A percentile compares a stretch with the other conserved stretches of the same genome.
phyloP scores from a whole-genome alignment of 2,113 vertebrate genomes.

The Xerus inauris region DNA sequence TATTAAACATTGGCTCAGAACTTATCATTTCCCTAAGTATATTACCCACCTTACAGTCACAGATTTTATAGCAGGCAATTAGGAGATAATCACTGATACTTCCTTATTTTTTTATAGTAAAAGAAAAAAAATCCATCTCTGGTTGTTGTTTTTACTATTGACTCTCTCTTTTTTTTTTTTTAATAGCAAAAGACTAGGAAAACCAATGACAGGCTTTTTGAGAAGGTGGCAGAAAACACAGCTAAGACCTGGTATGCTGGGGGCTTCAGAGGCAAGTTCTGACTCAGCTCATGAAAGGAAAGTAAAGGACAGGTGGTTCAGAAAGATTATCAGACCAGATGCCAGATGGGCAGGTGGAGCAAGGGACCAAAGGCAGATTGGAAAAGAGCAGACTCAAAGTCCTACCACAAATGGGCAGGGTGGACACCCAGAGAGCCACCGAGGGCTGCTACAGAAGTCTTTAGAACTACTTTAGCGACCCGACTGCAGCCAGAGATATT shows the following conservation, averaged over 20 bases:
- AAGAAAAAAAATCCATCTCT: background rate
- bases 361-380: background rate
- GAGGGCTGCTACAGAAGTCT: background rate
- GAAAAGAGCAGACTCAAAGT: background rate
- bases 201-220: background rate
- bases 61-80: constrained; percentile 42
- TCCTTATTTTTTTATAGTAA: constrained; percentile 9
- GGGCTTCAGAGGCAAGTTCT: background rate
- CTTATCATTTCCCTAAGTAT: background rate
- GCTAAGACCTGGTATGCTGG: fast-evolving
- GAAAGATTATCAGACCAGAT: background rate
- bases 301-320: background rate
- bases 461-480: background rate
- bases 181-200: background rate
- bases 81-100: background rate
- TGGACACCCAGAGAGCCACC: background rate
- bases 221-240: background rate
- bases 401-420: too few species aligned
- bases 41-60: constrained; percentile 24
- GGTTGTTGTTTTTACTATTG: background rate
- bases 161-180: background rate
- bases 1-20: constrained; percentile 39
- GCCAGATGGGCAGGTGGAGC: background rate
- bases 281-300: background rate
- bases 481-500: background rate